phyloP scores from a whole-genome alignment of 2,113 vertebrate species.

The Pedetes capensis region DNA sequence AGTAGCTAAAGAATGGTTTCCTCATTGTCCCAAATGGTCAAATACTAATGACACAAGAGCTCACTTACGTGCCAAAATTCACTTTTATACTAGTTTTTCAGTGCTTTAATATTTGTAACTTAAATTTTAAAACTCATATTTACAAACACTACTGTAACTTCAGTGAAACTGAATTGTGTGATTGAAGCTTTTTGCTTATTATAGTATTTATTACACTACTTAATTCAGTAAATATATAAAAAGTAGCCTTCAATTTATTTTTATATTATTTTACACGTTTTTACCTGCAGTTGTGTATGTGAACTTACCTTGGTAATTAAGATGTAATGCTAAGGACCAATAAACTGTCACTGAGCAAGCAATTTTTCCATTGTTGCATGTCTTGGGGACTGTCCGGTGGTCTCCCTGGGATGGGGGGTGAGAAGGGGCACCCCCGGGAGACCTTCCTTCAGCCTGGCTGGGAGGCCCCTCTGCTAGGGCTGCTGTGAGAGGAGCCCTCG shows the following conservation, averaged over 20 bases:
- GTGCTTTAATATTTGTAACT: constrained; percentile 85
- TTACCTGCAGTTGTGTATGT: constrained; percentile 86
- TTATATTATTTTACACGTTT: constrained; percentile 90
- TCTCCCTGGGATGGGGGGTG: neutral
- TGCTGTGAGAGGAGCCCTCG: neutral
- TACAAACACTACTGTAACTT: constrained; percentile 98
- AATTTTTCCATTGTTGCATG: neutral
- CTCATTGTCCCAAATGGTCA: constrained; percentile 60
- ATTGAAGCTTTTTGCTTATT: constrained; percentile 94
- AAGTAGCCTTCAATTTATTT: constrained; percentile 88
- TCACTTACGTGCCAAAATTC: constrained; percentile 93
- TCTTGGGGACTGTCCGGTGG: neutral
- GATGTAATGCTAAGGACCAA: constrained; percentile 85
- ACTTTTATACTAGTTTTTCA: constrained; percentile 86
- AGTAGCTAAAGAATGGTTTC: constrained; percentile 78
- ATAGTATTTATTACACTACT: constrained; percentile 94
- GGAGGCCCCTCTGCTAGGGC: neutral
- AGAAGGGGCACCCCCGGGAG: neutral
- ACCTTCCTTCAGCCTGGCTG: neutral
- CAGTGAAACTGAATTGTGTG: constrained; percentile 93
- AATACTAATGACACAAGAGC: constrained; percentile 75
- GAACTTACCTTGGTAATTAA: constrained; percentile 86
- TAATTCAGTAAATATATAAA: constrained; percentile 89
- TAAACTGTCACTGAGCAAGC: constrained; percentile 80
- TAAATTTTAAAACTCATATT: constrained; percentile 84